Evolutionary conservation across 1,140 invertebrate species (phyloP).

Genomic region (Dendroctonus valens): DNA sequence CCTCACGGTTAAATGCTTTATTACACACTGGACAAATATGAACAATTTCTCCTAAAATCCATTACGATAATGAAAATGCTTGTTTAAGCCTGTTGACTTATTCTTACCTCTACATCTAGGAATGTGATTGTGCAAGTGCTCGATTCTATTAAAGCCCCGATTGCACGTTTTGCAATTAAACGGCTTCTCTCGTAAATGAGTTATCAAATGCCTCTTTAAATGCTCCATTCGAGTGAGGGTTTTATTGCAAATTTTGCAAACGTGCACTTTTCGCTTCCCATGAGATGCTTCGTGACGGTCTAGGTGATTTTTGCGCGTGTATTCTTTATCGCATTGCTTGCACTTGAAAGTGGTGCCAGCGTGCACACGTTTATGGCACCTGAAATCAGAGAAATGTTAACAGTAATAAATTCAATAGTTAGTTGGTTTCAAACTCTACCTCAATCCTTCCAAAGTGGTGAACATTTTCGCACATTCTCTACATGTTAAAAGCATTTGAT

Average conservation of each 20-base stretch:
- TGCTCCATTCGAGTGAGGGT: constrained; percentile 47
- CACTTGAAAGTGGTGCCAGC: constrained; percentile 45
- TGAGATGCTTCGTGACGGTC: constrained; percentile 46
- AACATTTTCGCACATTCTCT: constrained; percentile 46
- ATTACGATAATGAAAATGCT: background rate
- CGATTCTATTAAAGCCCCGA: constrained; percentile 53
- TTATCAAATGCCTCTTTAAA: constrained; percentile 47
- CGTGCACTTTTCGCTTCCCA: constrained; percentile 44
- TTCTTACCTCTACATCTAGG: constrained; percentile 44
- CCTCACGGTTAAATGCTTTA: constrained; percentile 48
- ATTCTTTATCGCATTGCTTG: constrained; percentile 46
- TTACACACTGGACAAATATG: constrained; percentile 54
- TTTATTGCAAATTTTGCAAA: constrained; percentile 49
- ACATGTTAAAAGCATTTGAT: constrained; percentile 45
- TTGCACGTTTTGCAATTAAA: constrained; percentile 58
- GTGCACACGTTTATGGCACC: constrained; percentile 46
- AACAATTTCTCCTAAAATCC: constrained; percentile 42
- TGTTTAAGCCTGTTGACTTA: background rate
- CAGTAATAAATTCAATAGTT: background rate
- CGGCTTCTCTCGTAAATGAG: constrained; percentile 49
- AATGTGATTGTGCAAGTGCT: constrained; percentile 53
- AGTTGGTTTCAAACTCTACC: constrained; percentile 7
- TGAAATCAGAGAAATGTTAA: constrained; percentile 16
- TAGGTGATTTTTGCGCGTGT: constrained; percentile 44
- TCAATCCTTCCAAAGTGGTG: constrained; percentile 44